Percentiles rank a stretch among this genome's conserved stretches.
Evolutionary conservation across 1,140 invertebrate species (phyloP).

Genomic region (Ceratoteleas bidentatus): DNA sequence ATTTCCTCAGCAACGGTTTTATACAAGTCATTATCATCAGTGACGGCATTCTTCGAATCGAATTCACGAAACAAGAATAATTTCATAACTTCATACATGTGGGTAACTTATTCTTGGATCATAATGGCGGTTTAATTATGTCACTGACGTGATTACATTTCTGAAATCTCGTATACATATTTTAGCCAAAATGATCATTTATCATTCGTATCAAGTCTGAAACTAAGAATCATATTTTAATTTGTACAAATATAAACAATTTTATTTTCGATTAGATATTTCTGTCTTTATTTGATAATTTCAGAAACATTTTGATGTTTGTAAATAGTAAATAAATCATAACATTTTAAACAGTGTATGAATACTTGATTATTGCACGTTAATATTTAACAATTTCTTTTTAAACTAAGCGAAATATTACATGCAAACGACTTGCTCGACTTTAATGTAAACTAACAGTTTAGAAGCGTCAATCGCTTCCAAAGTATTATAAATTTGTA

Average conservation of each 20-base stretch:
- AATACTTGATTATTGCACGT: no score
- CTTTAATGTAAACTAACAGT: no score
- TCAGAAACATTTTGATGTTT: no score
- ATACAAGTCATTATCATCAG: background rate
- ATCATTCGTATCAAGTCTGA: background rate
- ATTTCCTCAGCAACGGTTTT: conserved; percentile 2
- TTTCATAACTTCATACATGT: background rate
- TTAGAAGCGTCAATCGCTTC: no score
- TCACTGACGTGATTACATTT: background rate
- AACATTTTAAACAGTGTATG: no score
- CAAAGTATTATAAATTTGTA: no score
- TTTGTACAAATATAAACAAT: background rate
- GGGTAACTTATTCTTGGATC: background rate
- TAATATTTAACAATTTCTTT: no score
- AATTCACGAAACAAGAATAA: background rate
- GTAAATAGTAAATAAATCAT: no score
- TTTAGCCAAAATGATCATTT: background rate
- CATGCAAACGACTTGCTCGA: no score
- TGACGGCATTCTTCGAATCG: background rate
- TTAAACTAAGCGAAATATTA: no score
- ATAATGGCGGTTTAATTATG: background rate
- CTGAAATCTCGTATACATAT: background rate
- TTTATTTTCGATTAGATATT: no score
- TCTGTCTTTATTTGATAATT: no score
- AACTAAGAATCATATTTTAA: background rate